These are phyloP conservation scores for Volucella inanis DNA, from an alignment of 2,888 invertebrate genomes.

Conservation along the genomic window DNA sequence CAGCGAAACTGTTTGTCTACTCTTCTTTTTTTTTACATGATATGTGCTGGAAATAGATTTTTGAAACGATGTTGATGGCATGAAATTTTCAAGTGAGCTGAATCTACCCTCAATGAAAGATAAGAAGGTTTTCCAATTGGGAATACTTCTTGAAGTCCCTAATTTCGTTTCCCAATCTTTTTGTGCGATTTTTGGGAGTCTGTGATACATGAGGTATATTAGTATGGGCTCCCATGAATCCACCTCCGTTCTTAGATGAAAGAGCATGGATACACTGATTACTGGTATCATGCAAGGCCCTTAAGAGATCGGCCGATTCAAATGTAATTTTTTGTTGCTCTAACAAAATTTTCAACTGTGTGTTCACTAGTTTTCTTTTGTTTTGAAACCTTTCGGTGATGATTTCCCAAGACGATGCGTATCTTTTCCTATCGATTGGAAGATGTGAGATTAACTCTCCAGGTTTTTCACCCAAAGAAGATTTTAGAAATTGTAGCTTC, in stretches of 20 bases:
- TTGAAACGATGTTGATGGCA: no score
- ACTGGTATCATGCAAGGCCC: constrained; percentile 21
- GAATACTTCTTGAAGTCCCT: constrained; percentile 29
- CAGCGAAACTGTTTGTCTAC: background rate
- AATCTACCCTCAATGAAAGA: constrained; percentile 23
- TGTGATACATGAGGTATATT: no score
- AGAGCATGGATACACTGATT: constrained; percentile 30
- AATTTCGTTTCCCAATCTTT: constrained; percentile 29
- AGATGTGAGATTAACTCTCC: no score
- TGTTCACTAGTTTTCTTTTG: constrained; percentile 42
- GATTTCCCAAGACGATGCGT: constrained; percentile 26
- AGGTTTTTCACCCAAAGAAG: constrained; percentile 2
- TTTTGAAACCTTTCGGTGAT: constrained; percentile 30
- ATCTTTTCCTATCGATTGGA: constrained; percentile 23
- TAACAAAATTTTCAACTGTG: constrained; percentile 26
- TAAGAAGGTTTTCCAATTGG: constrained; percentile 41
- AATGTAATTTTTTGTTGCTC: no score
- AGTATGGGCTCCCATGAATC: no score
- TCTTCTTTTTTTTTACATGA: background rate
- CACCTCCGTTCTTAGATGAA: background rate
- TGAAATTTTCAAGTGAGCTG: constrained; percentile 29
- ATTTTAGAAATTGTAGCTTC: constrained; percentile 30
- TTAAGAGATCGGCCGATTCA: background rate
- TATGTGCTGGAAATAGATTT: no score
- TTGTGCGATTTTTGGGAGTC: no score